A percentile compares a stretch with the other conserved stretches of the same genome.
Conservation (phyloP, 2,888 invertebrate genomes). For the Liodrosophila aerea region DNA sequence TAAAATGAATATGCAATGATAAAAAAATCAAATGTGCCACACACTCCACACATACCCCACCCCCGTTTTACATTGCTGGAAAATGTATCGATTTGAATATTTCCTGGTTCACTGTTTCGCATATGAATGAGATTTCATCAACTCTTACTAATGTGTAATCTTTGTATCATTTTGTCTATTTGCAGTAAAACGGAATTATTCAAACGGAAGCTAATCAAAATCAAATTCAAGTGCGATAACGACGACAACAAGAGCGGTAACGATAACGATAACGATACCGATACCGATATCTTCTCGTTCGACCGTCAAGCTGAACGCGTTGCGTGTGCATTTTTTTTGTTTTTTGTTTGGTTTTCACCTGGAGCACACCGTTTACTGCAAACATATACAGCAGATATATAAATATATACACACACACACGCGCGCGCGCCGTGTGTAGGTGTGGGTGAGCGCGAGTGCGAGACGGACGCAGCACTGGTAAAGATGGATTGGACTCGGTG, state of each 20-base stretch:
- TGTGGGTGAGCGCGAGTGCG: conserved; percentile 47
- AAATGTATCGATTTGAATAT: conserved; percentile 3
- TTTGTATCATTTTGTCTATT: conserved; percentile 8
- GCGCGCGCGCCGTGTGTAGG: conserved; percentile 57
- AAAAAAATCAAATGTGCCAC: conserved; percentile 11
- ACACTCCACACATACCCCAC: not conserved
- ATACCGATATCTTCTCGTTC: conserved; percentile 13
- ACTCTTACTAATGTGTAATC: not conserved
- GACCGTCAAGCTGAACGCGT: conserved; percentile 36
- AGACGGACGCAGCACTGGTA: conserved; percentile 51
- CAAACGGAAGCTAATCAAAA: conserved; percentile 2
- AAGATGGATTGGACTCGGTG: conserved; percentile 82
- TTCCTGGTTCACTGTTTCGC: not conserved
- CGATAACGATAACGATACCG: conserved; percentile 11
- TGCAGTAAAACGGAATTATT: conserved; percentile 29
- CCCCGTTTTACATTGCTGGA: not conserved
- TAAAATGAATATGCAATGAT: conserved; percentile 7
- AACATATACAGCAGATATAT: conserved; percentile 13
- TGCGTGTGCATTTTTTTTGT: conserved; percentile 40
- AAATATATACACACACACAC: conserved; percentile 32
- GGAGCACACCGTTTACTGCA: conserved; percentile 18
- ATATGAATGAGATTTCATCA: not conserved
- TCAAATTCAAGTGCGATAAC: conserved; percentile 10
- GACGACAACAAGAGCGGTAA: conserved; percentile 11
- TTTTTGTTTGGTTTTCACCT: conserved; percentile 42